Evolutionary conservation across 2,113 vertebrate genomes (phyloP).

Genomic region (Hippocampus abdominalis): DNA sequence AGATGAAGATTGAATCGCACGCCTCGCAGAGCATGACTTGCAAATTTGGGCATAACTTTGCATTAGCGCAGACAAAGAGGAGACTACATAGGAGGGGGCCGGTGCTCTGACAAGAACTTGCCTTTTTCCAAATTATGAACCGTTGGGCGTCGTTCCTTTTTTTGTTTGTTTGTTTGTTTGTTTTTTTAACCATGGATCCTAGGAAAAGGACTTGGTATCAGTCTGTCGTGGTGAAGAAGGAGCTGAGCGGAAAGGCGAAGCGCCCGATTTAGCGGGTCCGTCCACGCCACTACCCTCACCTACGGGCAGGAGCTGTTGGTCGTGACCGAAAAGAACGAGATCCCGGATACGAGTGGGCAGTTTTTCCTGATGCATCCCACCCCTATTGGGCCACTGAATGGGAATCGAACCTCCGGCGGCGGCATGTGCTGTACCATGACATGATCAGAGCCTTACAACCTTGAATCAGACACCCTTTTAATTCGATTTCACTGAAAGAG

Average conservation of each 20-base stretch:
- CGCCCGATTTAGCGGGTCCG: too few species aligned
- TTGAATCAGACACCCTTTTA: slow-evolving; percentile 46
- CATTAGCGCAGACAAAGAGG: neutral
- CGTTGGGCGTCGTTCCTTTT: neutral
- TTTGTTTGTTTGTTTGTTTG: too few species aligned
- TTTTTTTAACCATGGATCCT: too few species aligned
- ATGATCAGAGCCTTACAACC: neutral
- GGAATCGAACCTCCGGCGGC: neutral
- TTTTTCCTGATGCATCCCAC: too few species aligned
- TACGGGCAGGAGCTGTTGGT: too few species aligned
- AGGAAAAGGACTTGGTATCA: too few species aligned
- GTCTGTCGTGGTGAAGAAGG: too few species aligned
- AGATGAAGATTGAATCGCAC: slow-evolving; percentile 41
- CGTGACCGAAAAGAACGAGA: too few species aligned
- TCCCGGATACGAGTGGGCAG: too few species aligned
- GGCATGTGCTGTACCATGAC: too few species aligned
- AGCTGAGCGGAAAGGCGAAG: too few species aligned
- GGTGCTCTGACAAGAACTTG: slow-evolving; percentile 30
- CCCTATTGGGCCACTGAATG: neutral
- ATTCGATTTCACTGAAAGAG: slow-evolving; percentile 66
- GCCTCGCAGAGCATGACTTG: slow-evolving; percentile 48
- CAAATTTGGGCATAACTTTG: slow-evolving; percentile 56
- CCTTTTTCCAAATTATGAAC: slow-evolving; percentile 17
- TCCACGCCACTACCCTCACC: too few species aligned
- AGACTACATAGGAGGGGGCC: slow-evolving; percentile 38